Evolutionary conservation across 2,797 vertebrate genomes (phyloP).

Genomic region (Spinus pinus): DNA sequence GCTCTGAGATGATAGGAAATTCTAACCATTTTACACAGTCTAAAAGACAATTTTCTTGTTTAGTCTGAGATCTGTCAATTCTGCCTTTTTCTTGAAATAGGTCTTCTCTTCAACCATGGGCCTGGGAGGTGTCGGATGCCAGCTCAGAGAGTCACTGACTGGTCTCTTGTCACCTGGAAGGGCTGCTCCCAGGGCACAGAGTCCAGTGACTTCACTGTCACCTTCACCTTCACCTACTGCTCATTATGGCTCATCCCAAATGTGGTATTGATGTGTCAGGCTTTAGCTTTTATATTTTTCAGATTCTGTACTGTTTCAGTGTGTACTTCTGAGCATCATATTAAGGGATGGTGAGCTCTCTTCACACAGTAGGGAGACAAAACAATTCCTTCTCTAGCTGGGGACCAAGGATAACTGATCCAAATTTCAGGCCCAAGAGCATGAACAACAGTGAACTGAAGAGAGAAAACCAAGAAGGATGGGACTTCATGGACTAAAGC

Average conservation of each 20-base stretch:
- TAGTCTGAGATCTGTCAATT: background rate
- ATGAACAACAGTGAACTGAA: background rate
- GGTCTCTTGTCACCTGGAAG: background rate
- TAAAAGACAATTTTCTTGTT: background rate
- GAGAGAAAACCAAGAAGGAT: background rate
- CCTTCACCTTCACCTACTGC: fast-evolving
- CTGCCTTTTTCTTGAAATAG: background rate
- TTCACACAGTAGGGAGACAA: background rate
- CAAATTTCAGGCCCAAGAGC: background rate
- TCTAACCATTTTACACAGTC: background rate
- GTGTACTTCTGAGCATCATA: background rate
- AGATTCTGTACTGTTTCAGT: background rate
- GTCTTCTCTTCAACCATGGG: background rate
- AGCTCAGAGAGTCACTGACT: background rate
- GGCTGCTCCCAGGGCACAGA: background rate
- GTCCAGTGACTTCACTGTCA: background rate
- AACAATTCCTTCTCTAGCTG: background rate
- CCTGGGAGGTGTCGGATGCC: background rate
- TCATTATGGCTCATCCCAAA: background rate
- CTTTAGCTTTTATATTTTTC: background rate
- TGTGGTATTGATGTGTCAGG: background rate
- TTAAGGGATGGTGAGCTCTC: background rate
- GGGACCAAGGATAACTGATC: fast-evolving
- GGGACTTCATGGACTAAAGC: background rate
- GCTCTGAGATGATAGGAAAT: background rate